Conservation (phyloP, 2,113 vertebrate species). For the Alosa alosa region DNA sequence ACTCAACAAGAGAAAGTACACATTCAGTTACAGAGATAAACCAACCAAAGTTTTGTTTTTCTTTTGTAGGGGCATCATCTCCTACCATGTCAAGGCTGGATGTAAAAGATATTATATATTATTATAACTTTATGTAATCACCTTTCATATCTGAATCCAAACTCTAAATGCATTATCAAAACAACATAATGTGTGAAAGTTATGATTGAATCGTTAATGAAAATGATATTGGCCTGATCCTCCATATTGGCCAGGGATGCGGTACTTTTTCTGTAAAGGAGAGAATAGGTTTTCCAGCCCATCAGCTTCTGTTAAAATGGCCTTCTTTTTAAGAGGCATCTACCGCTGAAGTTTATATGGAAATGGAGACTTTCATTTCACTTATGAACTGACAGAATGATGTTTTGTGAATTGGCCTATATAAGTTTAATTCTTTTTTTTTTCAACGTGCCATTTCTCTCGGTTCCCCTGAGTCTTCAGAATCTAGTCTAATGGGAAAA, state of each 20-base stretch:
- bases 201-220: background rate
- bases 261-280: background rate
- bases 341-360: background rate
- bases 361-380: slow-evolving; percentile 4
- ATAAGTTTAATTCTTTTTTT: background rate
- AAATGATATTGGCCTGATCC: background rate
- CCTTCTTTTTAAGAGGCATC: background rate
- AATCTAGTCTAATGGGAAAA: slow-evolving; percentile 2
- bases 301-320: background rate
- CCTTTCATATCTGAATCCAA: background rate
- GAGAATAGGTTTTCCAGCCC: background rate
- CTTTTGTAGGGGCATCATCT: background rate
- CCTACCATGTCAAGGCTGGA: background rate
- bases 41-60: background rate
- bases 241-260: background rate
- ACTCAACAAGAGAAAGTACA: background rate
- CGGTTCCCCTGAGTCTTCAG: background rate
- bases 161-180: background rate
- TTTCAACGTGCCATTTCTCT: background rate
- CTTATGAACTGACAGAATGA: slow-evolving; percentile 7
- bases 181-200: background rate
- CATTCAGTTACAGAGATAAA: background rate
- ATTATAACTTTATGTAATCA: background rate
- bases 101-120: background rate
- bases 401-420: slow-evolving; percentile 12